Conservation (phyloP, 1,140 invertebrate genomes). For the Micrasema longulum region DNA sequence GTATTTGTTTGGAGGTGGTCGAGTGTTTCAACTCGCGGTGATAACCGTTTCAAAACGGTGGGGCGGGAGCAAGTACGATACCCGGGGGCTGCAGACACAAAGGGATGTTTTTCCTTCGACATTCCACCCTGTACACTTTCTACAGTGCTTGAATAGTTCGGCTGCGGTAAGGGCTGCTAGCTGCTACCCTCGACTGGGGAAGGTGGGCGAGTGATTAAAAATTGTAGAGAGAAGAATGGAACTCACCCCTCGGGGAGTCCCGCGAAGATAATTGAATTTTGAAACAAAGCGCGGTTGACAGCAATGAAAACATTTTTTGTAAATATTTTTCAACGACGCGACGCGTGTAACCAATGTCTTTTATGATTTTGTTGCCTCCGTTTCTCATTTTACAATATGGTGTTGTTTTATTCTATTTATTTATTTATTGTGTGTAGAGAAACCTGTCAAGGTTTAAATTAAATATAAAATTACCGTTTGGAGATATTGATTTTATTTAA, state of each 20-base stretch:
- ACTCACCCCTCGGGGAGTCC: background rate
- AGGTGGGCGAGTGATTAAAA: constrained; percentile 5
- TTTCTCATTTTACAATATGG: too few species aligned
- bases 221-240: background rate
- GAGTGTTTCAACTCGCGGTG: background rate
- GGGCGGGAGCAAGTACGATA: constrained; percentile 26
- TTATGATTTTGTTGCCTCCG: too few species aligned
- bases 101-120: constrained; percentile 27
- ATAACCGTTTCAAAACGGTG: constrained; percentile 13
- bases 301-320: too few species aligned
- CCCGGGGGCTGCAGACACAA: constrained; percentile 17
- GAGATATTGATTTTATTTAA: too few species aligned
- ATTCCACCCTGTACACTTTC: constrained; percentile 12
- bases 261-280: constrained; percentile 11
- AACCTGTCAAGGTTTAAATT: too few species aligned
- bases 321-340: too few species aligned
- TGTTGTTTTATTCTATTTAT: too few species aligned
- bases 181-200: too few species aligned
- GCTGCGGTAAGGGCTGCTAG: background rate
- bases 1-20: too few species aligned
- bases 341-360: too few species aligned
- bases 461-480: too few species aligned
- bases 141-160: constrained; percentile 9
- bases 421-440: too few species aligned
- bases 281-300: background rate